Base-by-base conservation (phyloP, 2,113 vertebrate genomes). In the Cygnus buccinator region DNA sequence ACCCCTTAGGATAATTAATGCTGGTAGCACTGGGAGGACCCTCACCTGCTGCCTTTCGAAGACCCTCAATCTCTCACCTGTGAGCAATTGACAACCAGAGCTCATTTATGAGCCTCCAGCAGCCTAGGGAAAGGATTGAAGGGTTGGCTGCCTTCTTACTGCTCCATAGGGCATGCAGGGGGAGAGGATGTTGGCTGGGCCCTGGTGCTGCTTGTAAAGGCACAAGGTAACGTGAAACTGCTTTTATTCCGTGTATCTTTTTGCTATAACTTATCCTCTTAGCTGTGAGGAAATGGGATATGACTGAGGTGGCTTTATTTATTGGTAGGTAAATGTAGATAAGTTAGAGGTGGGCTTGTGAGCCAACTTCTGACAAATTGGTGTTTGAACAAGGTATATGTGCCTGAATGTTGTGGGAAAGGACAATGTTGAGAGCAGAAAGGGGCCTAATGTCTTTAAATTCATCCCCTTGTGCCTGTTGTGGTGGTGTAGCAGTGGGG, bases 111-210 rank as follows among this genome's bases (percentile, higher is more conserved):
- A 77, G 25, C 55, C 33, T 18, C 54, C 22, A 37, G 0, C 3
- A 6, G 3, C 2, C 23, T 11, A 18, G 28, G 25, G 26, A 46
- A 19, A 19, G 18, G 18, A 46, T 10, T 17, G 43, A 43, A 17
- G 43, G 50, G 5, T 50, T 0, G 16, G 0, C 2, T 6, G 48
- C 1, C 0, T 6, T 10, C 1, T 1, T 2, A 2, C 1, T 31
- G 26, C 20, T 11, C 13, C 3, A 0, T 6, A 2, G 0, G 0
- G 2, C 0, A 6, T 0, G 8, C 2, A 1, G 8, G 6, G 25
- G 25, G 16, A 65, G 86, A 31, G 20, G 41, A 2, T 16, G 63
- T 5, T 5, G 21, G 18, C 4, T 17, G 63, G 9, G 31, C 13
- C 10, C 6, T 0, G 3, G 26, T 0, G 0, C 33, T 44, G 50